Percentiles rank a stretch among this genome's conserved stretches.
phyloP scores from a whole-genome alignment of 2,888 invertebrate genomes.

The Aporophyla lueneburgensis region DNA sequence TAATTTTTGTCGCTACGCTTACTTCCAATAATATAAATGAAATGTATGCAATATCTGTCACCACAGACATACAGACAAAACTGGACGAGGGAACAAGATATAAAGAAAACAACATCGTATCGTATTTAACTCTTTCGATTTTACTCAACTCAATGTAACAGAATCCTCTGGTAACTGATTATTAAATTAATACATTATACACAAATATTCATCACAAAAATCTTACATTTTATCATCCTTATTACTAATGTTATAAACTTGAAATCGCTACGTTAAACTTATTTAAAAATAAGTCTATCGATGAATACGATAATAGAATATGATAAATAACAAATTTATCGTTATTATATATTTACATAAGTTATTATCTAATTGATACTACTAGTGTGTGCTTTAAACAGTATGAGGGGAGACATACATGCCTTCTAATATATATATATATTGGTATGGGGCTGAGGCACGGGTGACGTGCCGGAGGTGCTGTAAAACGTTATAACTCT shows the following conservation, averaged over 20 bases:
- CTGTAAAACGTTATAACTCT: slow-evolving; percentile 62
- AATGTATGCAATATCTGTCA: slow-evolving; percentile 73
- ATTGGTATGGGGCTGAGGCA: slow-evolving; percentile 58
- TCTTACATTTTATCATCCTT: slow-evolving; percentile 80
- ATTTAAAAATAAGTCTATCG: slow-evolving; percentile 88
- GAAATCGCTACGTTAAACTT: slow-evolving; percentile 87
- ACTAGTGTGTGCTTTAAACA: slow-evolving; percentile 86
- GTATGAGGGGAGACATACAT: slow-evolving; percentile 83
- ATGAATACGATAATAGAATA: slow-evolving; percentile 87
- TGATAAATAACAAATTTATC: slow-evolving; percentile 89
- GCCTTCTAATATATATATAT: slow-evolving; percentile 81
- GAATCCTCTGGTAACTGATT: slow-evolving; percentile 88
- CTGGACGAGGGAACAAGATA: slow-evolving; percentile 81
- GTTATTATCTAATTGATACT: slow-evolving; percentile 83
- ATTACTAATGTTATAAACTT: slow-evolving; percentile 84
- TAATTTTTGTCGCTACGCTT: slow-evolving; percentile 84
- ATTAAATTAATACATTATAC: slow-evolving; percentile 88
- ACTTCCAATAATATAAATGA: slow-evolving; percentile 70
- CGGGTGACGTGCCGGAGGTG: slow-evolving; percentile 44
- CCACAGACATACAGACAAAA: slow-evolving; percentile 69
- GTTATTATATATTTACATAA: slow-evolving; percentile 87
- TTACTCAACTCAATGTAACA: slow-evolving; percentile 89
- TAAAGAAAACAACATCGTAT: slow-evolving; percentile 88
- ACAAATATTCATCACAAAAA: slow-evolving; percentile 87
- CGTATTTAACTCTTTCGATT: slow-evolving; percentile 85